Evolutionary conservation across 2,797 vertebrate genomes (phyloP).

Genomic region (Nothura maculosa): DNA sequence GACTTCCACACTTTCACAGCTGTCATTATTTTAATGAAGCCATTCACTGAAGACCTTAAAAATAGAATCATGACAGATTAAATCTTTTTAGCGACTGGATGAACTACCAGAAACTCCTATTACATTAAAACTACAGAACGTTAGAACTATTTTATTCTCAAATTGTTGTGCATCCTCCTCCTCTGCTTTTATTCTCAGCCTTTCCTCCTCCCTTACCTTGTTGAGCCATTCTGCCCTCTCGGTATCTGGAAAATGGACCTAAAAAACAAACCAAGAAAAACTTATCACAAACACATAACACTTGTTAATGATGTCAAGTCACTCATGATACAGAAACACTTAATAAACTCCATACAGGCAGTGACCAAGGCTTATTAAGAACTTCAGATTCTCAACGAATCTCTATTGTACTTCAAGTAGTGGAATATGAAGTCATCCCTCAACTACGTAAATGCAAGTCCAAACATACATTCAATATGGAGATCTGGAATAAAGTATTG

Average conservation of each 20-base stretch:
- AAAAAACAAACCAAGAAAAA: not conserved
- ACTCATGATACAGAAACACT: not conserved
- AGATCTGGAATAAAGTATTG: not conserved
- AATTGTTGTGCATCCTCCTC: not conserved
- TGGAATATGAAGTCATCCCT: not conserved
- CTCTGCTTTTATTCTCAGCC: not conserved
- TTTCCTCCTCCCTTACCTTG: constrained; percentile 86
- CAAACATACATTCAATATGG: not conserved
- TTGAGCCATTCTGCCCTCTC: constrained; percentile 98
- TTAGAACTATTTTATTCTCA: not conserved
- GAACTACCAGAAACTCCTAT: not conserved
- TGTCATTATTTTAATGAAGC: constrained; percentile 35
- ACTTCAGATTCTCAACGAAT: not conserved
- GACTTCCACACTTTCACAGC: constrained; percentile 27
- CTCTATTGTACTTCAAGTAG: not conserved
- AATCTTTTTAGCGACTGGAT: not conserved
- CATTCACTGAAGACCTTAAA: not conserved
- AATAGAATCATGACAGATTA: not conserved
- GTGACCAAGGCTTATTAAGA: not conserved
- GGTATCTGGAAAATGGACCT: constrained; percentile 98
- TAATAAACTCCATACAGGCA: not conserved
- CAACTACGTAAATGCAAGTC: not conserved
- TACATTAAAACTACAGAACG: not conserved
- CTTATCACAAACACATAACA: not conserved
- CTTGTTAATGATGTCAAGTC: not conserved